phyloP scores from a whole-genome alignment of 2,113 vertebrate genomes.

The Phocoena phocoena region DNA sequence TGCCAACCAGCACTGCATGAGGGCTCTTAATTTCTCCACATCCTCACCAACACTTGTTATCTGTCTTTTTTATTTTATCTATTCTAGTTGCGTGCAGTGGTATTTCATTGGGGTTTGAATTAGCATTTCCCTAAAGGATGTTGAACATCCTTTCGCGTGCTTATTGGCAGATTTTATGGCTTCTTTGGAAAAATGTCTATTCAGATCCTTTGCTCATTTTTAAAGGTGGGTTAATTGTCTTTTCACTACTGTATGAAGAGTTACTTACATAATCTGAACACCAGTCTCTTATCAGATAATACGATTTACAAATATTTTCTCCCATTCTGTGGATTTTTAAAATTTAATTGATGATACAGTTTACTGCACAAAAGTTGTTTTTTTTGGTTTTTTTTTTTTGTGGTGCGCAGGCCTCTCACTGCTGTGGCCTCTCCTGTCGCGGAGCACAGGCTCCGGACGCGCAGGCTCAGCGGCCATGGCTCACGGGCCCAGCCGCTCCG shows the following conservation, averaged over 20 bases:
- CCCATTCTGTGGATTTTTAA: background rate
- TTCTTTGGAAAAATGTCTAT: background rate
- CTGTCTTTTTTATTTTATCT: background rate
- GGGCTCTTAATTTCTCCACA: background rate
- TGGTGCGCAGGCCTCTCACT: too few species aligned
- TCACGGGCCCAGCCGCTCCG: too few species aligned
- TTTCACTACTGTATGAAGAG: background rate
- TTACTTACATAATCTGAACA: background rate
- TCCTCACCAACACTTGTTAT: background rate
- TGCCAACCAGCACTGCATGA: background rate
- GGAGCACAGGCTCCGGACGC: too few species aligned
- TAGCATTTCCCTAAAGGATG: background rate
- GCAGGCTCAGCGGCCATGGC: too few species aligned
- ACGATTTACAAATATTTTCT: conserved; percentile 3
- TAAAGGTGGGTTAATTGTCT: background rate
- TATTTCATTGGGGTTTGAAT: background rate
- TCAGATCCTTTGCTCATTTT: background rate
- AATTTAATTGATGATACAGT: background rate
- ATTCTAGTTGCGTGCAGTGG: background rate
- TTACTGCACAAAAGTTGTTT: background rate
- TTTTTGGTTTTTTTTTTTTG: too few species aligned
- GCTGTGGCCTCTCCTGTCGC: fast-evolving
- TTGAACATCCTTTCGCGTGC: background rate
- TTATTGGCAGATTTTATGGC: background rate
- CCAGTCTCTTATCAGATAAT: background rate